Percentiles rank a stretch among this genome's conserved stretches.
These are phyloP conservation scores for Simalia tracyae DNA, from an alignment of 2,797 vertebrate species.

Conservation along the genomic window DNA sequence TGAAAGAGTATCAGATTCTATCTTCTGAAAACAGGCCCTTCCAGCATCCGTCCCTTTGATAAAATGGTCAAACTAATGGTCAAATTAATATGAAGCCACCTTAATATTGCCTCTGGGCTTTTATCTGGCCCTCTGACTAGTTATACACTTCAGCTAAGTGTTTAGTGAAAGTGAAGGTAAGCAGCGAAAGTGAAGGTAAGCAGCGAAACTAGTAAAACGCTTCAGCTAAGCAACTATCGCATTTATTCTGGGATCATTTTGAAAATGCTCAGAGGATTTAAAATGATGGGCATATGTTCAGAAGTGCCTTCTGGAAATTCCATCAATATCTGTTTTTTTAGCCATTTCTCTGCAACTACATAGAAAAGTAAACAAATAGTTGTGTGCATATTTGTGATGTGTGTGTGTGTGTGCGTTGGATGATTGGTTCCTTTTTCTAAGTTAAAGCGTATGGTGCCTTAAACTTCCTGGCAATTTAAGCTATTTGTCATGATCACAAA, in stretches of 20 bases:
- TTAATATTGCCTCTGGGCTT: slow-evolving; percentile 35
- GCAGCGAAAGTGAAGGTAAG: background rate
- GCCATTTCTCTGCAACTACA: background rate
- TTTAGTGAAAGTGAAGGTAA: background rate
- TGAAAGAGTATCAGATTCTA: slow-evolving; percentile 38
- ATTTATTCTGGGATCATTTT: slow-evolving; percentile 19
- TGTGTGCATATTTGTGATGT: background rate
- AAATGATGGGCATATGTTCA: background rate
- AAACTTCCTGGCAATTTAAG: slow-evolving; percentile 9
- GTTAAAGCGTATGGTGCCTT: background rate
- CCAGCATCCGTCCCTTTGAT: slow-evolving; percentile 54
- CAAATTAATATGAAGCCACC: background rate
- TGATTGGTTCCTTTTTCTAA: background rate
- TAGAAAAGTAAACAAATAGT: slow-evolving; percentile 10
- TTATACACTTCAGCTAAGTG: slow-evolving; percentile 3
- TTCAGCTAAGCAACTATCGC: background rate
- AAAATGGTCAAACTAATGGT: background rate
- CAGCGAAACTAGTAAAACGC: slow-evolving; percentile 3
- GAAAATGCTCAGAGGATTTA: slow-evolving; percentile 2
- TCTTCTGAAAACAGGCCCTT: slow-evolving; percentile 8
- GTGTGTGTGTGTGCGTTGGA: background rate
- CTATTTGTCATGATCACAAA: slow-evolving; percentile 10
- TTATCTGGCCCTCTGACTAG: slow-evolving; percentile 14
- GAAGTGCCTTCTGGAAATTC: background rate
- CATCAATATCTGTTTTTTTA: background rate